These are phyloP conservation scores for Aplodontia rufa DNA, from an alignment of 2,113 vertebrate species.

Conservation along the genomic window DNA sequence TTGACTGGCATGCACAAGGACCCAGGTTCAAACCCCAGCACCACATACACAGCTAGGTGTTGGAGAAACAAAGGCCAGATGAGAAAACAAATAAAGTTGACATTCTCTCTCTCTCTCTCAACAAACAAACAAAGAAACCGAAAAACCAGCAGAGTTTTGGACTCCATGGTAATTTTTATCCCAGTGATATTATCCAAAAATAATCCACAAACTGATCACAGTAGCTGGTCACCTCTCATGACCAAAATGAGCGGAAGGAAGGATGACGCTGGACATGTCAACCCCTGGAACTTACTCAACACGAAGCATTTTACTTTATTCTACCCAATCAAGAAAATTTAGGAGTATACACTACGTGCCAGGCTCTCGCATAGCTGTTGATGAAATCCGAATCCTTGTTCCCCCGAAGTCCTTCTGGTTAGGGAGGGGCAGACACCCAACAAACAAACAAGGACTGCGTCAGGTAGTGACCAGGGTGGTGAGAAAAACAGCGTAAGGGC, in stretches of 20 bases:
- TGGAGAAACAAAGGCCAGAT: no score
- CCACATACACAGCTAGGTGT: no score
- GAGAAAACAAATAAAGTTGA: no score
- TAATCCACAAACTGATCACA: background rate
- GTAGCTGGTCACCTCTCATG: rapidly evolving
- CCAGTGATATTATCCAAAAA: background rate
- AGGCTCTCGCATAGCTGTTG: background rate
- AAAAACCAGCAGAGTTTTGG: background rate
- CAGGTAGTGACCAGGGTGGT: rapidly evolving
- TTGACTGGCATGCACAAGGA: no score
- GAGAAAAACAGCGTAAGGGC: rapidly evolving
- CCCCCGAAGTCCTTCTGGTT: background rate
- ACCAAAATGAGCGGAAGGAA: background rate
- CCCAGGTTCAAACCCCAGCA: no score
- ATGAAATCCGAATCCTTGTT: background rate
- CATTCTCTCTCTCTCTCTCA: no score
- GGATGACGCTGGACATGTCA: rapidly evolving
- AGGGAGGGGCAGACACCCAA: background rate
- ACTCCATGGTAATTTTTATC: background rate
- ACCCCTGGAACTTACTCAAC: background rate
- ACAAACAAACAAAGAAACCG: no score
- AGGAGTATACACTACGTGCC: background rate
- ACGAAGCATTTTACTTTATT: background rate
- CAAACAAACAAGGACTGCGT: background rate
- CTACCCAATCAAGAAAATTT: background rate